Percentiles rank a stretch among this genome's conserved stretches.
phyloP scores from a whole-genome alignment of 2,113 vertebrate species.

The Aphyosemion australe region DNA sequence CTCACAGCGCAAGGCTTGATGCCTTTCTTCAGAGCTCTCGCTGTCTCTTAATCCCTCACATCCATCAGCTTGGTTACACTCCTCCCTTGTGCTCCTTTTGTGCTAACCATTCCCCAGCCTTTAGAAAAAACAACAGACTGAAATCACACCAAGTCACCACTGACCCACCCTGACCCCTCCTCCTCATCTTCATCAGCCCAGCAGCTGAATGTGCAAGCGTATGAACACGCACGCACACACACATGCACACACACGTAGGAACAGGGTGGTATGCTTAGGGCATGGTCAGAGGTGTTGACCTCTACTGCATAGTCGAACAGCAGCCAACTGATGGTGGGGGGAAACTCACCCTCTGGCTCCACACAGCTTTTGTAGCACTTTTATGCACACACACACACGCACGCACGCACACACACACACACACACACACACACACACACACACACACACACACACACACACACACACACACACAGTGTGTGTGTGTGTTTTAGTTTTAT shows the following conservation, averaged over 20 bases:
- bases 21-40: conserved; percentile 51
- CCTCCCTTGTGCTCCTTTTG: conserved; percentile 25
- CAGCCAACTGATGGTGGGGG: conserved; percentile 55
- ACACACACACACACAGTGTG: not conserved
- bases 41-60: conserved; percentile 34
- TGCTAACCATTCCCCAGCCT: conserved; percentile 42
- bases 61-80: conserved; percentile 32
- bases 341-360: conserved; percentile 49
- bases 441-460: no score
- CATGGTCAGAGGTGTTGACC: conserved; percentile 61
- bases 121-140: conserved; percentile 37
- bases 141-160: conserved; percentile 44
- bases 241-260: not conserved
- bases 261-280: conserved; percentile 40
- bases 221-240: conserved; percentile 33
- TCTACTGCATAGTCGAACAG: conserved; percentile 43
- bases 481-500: conserved; percentile 16
- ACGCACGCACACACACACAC: not conserved
- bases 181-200: conserved; percentile 47
- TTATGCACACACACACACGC: not conserved
- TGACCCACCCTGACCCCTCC: conserved; percentile 57
- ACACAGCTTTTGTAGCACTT: conserved; percentile 21
- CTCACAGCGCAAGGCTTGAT: conserved; percentile 42
- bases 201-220: conserved; percentile 14
- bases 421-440: not conserved